These are phyloP conservation scores for Equus quagga DNA, from an alignment of 2,113 vertebrate genomes.

Conservation along the genomic window DNA sequence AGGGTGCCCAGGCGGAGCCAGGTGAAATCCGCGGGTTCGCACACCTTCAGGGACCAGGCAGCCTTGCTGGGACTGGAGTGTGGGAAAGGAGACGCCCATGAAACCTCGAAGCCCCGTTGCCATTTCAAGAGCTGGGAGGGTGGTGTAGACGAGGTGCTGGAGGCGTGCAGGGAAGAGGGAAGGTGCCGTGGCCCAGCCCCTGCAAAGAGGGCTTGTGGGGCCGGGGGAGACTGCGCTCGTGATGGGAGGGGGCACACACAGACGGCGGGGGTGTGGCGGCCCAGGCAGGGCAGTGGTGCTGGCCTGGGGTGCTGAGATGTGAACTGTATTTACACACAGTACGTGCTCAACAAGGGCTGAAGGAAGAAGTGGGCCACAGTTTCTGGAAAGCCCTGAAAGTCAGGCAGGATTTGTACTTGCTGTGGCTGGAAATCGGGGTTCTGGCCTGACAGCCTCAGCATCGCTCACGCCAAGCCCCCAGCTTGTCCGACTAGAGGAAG, in stretches of 20 bases:
- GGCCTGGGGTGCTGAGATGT: background rate
- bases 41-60: rapidly evolving
- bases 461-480: too few relatives aligned
- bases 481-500: background rate
- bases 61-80: background rate
- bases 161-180: rapidly evolving
- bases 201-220: rapidly evolving
- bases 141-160: rapidly evolving
- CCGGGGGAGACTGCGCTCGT: background rate
- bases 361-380: rapidly evolving
- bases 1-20: background rate
- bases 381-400: background rate
- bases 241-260: background rate
- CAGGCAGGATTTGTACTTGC: background rate
- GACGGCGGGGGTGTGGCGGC: rapidly evolving
- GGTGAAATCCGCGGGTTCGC: background rate
- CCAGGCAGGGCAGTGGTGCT: too few relatives aligned
- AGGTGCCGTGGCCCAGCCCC: too few relatives aligned
- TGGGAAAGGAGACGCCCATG: rapidly evolving
- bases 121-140: background rate
- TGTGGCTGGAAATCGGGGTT: background rate
- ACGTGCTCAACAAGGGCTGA: background rate
- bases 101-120: rapidly evolving
- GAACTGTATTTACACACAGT: background rate
- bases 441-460: too few relatives aligned